Base-by-base conservation (phyloP, 2,888 invertebrate species). In the Drosophila demipolita region DNA sequence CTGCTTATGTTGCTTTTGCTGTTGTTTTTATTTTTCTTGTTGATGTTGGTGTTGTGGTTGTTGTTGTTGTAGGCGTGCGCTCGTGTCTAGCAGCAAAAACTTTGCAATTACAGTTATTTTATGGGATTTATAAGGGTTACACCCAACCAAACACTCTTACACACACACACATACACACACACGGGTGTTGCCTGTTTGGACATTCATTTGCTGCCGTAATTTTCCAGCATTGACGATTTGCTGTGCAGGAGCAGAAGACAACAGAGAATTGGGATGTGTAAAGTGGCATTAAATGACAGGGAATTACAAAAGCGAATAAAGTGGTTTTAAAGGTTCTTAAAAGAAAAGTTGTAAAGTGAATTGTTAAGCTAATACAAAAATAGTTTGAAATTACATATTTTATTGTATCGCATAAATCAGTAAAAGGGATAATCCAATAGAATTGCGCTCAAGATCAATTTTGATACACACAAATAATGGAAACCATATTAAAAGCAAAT, bases 51-150 rank as follows among this genome's bases (percentile, higher is more conserved):
- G 61, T 66, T 73, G 66, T 69, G 73, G 80, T 75, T 66, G 66
- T 20, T 65, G 61, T 66, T 73, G 66, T 69, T 73, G 80, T 75
- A 73, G 85, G 82, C 77, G 83, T 85, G 75, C 54, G 72, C 66
- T 83, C 68, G 68, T 81, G 78, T 80, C 86, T 88, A 76, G 81
- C 73, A 64, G 89, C 82, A 85, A 88, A 90, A 90, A 84, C 81
- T 87, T 87, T 88, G 79, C 87, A 88, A 90, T 89, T 90, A 88
- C 90, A 84, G 87, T 90, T 90, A 89, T 88, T 88, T 88, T 84
- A 90, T 88, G 83, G 90, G 90, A 88, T 88, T 88, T 83, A 71
- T 57, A 42, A 57, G 32, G 60, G 77, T 55, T 73, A 73, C 88
- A 73, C 75, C 72, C 75, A 67, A 9, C 49, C 49, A 68, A 52